These are phyloP conservation scores for Babylonia areolata DNA, from an alignment of 1,140 invertebrate species.

Conservation along the genomic window DNA sequence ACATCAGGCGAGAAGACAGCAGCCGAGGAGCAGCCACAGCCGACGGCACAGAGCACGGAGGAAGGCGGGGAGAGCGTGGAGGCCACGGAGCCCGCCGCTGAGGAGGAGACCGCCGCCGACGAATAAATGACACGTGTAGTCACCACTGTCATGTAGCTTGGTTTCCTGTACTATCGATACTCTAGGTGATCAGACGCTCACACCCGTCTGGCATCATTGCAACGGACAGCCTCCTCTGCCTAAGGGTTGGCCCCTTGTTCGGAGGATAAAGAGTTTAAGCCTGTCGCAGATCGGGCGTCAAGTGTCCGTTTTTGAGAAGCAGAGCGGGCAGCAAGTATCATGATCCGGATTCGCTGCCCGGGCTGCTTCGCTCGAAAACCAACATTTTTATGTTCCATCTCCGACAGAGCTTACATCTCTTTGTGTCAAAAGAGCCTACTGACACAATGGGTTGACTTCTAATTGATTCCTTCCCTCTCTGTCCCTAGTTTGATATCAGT, in stretches of 20 bases:
- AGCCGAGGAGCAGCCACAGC: not conserved
- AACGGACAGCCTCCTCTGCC: too few relatives aligned
- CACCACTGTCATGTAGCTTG: not conserved
- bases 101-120: conserved; percentile 5
- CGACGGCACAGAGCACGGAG: not conserved
- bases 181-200: not conserved
- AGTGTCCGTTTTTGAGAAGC: not conserved
- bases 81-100: not conserved
- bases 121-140: not conserved
- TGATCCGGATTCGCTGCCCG: not conserved
- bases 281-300: not conserved
- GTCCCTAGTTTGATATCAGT: too few relatives aligned
- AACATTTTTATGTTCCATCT: not conserved
- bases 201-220: not conserved
- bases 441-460: not conserved
- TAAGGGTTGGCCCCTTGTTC: not conserved
- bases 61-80: not conserved
- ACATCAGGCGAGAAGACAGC: not conserved
- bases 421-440: not conserved
- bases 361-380: not conserved
- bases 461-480: not conserved
- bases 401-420: not conserved
- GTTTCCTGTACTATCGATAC: not conserved
- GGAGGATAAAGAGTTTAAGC: not conserved
- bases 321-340: not conserved